Base-by-base conservation (phyloP, 2,888 invertebrate genomes). In the Acrobasis suavella region DNA sequence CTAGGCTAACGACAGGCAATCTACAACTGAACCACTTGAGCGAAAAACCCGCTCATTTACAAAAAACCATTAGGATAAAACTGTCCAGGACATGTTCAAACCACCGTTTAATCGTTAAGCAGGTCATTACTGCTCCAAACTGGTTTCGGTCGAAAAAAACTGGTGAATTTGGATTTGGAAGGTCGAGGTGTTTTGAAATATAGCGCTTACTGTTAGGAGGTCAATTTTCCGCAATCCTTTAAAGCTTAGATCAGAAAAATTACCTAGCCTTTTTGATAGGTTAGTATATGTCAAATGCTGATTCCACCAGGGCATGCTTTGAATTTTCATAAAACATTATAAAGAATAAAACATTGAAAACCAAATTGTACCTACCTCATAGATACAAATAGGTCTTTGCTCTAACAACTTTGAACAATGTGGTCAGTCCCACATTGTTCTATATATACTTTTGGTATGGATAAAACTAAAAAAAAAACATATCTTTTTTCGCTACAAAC, bases 1-100 rank as follows among this genome's bases (percentile, higher is more conserved):
- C 14, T 46, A 46, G 46, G 14, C 46, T 46, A 46, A 46, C 46
- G 46, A 46, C 46, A 46, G 46, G 46, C 46, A 12, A 46, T 46
- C 46, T n/a, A 46, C 46, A 1, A 46, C 14, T 14, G n/a, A 46
- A 5, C 46, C 12, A 46, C 6, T 46, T 3, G 46, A 14, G 46
- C 46, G 14, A 14, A 46, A 46, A 46, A 46, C 46, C n/a, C 6
- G 46, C 46, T 46, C 46, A 14, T 46, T 46, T 46, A 14, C n/a
- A 14, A 46, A 46, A 46, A 46, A 46, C 6, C 46, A 46, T 46
- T 46, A 12, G 12, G 12, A 22, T 22, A 16, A 50, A 51, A 16
- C 38, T 54, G 54, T 54, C 54, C 15, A 16, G 38, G 54, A 54
- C 54, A 54, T 54, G 54, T 54, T 54, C 54, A 54, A 38, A 54